Conservation (phyloP, 2,113 vertebrate species). For the Gnathonemus longibarbis region DNA sequence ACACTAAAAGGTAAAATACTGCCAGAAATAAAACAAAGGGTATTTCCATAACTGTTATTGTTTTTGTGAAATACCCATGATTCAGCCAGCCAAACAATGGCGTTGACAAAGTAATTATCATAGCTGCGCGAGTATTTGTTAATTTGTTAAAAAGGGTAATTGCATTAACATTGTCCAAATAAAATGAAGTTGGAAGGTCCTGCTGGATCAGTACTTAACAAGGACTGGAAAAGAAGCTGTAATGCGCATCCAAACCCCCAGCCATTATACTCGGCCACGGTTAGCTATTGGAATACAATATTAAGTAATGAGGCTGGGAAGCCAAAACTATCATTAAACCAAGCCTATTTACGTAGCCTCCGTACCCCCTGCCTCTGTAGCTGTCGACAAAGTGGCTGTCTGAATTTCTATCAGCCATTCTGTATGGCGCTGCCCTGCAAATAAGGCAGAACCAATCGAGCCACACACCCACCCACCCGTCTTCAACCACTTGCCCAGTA, state of each 20-base stretch:
- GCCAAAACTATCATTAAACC: slow-evolving; percentile 48
- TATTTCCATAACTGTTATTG: neutral
- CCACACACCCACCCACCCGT: neutral
- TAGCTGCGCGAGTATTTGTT: slow-evolving; percentile 63
- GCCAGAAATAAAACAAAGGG: neutral
- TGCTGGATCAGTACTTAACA: slow-evolving; percentile 52
- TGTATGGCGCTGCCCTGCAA: neutral
- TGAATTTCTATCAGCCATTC: neutral
- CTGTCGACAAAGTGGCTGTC: slow-evolving; percentile 51
- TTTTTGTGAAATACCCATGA: neutral
- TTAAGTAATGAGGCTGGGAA: slow-evolving; percentile 45
- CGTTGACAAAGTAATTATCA: neutral
- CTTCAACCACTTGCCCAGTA: neutral
- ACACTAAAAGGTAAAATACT: neutral
- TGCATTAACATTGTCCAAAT: slow-evolving; percentile 58
- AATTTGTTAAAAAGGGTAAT: slow-evolving; percentile 24
- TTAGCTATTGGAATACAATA: slow-evolving; percentile 49
- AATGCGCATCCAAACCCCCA: slow-evolving; percentile 55
- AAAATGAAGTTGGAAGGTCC: slow-evolving; percentile 57
- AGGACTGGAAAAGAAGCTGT: slow-evolving; percentile 50
- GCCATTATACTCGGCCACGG: slow-evolving; percentile 60
- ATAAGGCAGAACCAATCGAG: neutral
- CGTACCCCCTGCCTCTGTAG: slow-evolving; percentile 44
- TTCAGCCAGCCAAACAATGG: neutral
- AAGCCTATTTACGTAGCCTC: slow-evolving; percentile 57